phyloP scores from a whole-genome alignment of 2,888 invertebrate species.

The Zhengitettix transpicula region DNA sequence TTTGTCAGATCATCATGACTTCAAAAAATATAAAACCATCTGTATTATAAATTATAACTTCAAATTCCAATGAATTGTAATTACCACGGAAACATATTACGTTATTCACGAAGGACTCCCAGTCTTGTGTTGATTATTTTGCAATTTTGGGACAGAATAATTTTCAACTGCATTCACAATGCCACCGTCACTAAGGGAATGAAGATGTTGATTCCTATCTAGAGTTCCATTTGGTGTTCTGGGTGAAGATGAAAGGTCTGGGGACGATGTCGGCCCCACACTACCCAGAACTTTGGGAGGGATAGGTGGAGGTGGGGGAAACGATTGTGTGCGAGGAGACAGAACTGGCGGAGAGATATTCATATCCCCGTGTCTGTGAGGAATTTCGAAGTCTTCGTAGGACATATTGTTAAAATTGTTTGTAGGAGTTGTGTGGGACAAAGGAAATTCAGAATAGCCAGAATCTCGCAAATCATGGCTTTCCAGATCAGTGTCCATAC shows the following conservation, averaged over 20 bases:
- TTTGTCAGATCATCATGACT: no score
- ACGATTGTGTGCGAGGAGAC: conserved; percentile 15
- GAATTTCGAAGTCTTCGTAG: conserved; percentile 28
- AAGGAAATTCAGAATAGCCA: conserved; percentile 24
- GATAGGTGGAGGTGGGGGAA: conserved; percentile 18
- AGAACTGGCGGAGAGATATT: conserved; percentile 14
- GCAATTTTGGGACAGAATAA: conserved; percentile 24
- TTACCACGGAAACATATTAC: no score
- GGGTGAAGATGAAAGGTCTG: background rate
- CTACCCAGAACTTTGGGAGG: conserved; percentile 16
- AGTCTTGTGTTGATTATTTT: no score
- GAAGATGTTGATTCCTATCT: background rate
- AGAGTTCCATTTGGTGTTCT: conserved; percentile 2
- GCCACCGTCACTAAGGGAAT: background rate
- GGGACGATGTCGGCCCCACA: conserved; percentile 10
- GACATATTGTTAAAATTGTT: conserved; percentile 25
- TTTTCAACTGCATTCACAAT: conserved; percentile 19
- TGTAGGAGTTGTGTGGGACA: conserved; percentile 7
- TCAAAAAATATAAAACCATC: no score
- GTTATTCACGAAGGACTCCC: no score
- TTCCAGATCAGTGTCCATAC: conserved; percentile 4
- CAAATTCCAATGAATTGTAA: no score
- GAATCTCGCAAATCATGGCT: conserved; percentile 35
- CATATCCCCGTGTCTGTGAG: conserved; percentile 4
- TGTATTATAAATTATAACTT: no score